These are phyloP conservation scores for Ctenopoma multispine DNA, from an alignment of 2,797 vertebrate species.

Conservation along the genomic window DNA sequence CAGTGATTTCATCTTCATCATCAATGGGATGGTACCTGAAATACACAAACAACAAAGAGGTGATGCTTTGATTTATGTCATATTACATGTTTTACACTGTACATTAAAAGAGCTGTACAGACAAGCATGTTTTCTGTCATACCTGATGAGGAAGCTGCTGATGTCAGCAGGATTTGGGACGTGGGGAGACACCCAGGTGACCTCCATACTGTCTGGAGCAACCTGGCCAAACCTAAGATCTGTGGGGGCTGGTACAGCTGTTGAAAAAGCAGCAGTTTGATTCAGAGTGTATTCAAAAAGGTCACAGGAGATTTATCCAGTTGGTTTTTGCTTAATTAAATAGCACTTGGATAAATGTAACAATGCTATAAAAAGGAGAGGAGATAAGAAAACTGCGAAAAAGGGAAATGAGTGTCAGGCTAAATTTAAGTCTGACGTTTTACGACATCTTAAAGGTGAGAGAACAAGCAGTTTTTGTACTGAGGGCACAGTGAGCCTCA, in stretches of 20 bases:
- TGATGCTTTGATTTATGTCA: background rate
- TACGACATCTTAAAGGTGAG: conserved; percentile 64
- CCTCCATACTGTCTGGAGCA: conserved; percentile 87
- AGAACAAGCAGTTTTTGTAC: conserved; percentile 54
- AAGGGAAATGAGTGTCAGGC: background rate
- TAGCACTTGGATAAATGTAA: background rate
- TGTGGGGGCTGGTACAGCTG: conserved; percentile 94
- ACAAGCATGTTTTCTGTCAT: conserved; percentile 4
- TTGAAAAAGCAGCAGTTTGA: conserved; percentile 3
- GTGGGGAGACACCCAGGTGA: conserved; percentile 89
- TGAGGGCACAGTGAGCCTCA: conserved; percentile 59
- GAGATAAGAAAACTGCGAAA: background rate
- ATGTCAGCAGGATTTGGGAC: conserved; percentile 87
- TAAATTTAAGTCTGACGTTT: conserved; percentile 52
- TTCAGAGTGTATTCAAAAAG: conserved; percentile 5
- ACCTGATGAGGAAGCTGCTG: conserved; percentile 88
- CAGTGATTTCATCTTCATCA: conserved; percentile 90
- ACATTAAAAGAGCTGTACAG: background rate
- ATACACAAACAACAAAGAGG: background rate
- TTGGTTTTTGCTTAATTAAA: background rate
- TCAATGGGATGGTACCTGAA: conserved; percentile 91
- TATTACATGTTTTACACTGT: background rate
- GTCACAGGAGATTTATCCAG: background rate
- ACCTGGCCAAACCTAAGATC: conserved; percentile 89
- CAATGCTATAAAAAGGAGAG: background rate